Evolutionary conservation across 2,113 vertebrate genomes (phyloP), one percentile per base, ranked within the genome.

Genomic region (Desmodus rotundus): DNA sequence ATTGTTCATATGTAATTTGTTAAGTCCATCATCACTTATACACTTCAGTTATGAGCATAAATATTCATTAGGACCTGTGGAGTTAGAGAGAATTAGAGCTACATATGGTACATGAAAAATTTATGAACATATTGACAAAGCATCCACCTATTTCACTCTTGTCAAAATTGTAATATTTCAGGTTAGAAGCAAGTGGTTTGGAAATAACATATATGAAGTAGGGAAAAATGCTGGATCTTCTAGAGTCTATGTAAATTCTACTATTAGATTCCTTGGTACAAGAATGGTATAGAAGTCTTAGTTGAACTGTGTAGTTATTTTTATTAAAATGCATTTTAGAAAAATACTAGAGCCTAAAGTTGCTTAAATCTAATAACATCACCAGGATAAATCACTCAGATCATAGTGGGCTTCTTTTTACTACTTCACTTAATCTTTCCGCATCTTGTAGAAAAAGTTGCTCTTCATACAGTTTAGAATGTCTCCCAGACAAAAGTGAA

Each of bases 371-470:
- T 80, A 38, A 47, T n/a, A 91, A 12, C 4, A 70, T 86, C 58
- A 47, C 15, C 13, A 93, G 52, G 65, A 68, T 13, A 92, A 77
- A 41, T 13, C 41, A 45, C 13, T 90, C n/a, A 70, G 61, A 87
- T 31, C 68, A 54, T 7, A 67, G 50, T 76, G 33, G 43, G 33
- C n/a, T 96, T 41, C 22, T 91, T 63, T 85, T 91, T 70, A 68
- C 33, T n/a, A 4, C 43, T 96, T 90, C 92, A 95, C 38, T 90
- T 92, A 82, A 67, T 95, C 96, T 96, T 94, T 80, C 19, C 91
- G 26, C 28, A 61, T 87, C 88, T 56, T 95, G 14, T 24, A 95
- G 52, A 68, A 97, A 85, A 83, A 70, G 10, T 45, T 87, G 38
- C 50, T 84, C 94, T 85, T 77, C 58, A 73, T 31, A 92, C n/a